Percentiles rank a stretch among this genome's conserved stretches.
phyloP scores from a whole-genome alignment of 1,140 invertebrate genomes.

The Battus philenor region DNA sequence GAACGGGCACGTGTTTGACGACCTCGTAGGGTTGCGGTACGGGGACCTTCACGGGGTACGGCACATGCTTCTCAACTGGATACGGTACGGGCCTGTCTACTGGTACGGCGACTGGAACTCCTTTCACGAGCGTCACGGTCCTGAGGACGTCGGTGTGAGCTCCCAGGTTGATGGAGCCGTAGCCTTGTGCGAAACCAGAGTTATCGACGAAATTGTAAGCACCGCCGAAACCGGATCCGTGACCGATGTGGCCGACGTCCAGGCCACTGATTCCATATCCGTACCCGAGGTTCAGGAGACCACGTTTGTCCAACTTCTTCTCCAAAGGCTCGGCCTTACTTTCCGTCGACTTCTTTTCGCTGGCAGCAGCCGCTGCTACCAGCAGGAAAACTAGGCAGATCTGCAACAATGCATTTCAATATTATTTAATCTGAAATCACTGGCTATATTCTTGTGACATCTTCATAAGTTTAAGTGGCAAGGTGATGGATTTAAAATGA shows the following conservation, averaged over 20 bases:
- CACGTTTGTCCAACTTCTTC: conserved; percentile 78
- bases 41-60: conserved; percentile 79
- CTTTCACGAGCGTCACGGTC: conserved; percentile 84
- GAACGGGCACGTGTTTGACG: conserved; percentile 77
- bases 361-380: conserved; percentile 80
- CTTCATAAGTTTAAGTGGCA: not conserved
- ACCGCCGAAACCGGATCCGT: conserved; percentile 78
- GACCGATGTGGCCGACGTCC: conserved; percentile 82
- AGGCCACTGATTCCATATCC: conserved; percentile 78
- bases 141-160: conserved; percentile 80
- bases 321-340: conserved; percentile 78
- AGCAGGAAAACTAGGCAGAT: conserved; percentile 82
- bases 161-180: conserved; percentile 65
- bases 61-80: conserved; percentile 78
- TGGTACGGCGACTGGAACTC: conserved; percentile 79
- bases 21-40: conserved; percentile 81
- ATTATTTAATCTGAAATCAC: not conserved
- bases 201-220: conserved; percentile 77
- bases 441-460: too few relatives aligned
- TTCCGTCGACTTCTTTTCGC: conserved; percentile 78
- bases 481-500: conserved; percentile 1
- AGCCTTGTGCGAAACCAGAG: conserved; percentile 57
- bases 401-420: conserved; percentile 70
- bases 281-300: conserved; percentile 77
- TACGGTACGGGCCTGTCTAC: conserved; percentile 81